Evolutionary conservation across 2,113 vertebrate genomes (phyloP).

Genomic region (Chloebia gouldiae): DNA sequence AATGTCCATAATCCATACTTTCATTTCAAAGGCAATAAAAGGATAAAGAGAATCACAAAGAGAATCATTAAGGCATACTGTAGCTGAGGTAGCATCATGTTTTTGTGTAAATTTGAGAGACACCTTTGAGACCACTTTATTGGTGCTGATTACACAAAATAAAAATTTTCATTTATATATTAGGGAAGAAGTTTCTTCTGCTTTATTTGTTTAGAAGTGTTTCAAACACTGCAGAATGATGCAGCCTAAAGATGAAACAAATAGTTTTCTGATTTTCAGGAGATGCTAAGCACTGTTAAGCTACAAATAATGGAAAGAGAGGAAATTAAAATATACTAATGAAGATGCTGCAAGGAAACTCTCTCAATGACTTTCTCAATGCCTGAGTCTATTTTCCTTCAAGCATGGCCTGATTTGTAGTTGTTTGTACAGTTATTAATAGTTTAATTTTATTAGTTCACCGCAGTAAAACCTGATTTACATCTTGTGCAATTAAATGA

Average conservation of each 20-base stretch:
- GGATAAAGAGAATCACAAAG: not conserved
- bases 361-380: not conserved
- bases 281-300: not conserved
- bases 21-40: not conserved
- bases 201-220: not conserved
- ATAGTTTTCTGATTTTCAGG: not conserved
- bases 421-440: constrained; percentile 52
- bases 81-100: not conserved
- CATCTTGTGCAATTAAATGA: constrained; percentile 44
- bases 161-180: not conserved
- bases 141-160: not conserved
- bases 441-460: constrained; percentile 58
- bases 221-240: not conserved
- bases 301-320: not conserved
- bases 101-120: not conserved
- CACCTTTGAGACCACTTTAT: not conserved
- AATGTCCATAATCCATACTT: not conserved
- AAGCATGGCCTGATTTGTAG: constrained; percentile 1
- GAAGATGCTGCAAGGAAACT: not conserved
- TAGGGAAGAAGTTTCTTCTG: not conserved
- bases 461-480: constrained; percentile 45
- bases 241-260: not conserved
- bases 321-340: not conserved
- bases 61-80: not conserved
- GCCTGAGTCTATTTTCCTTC: constrained; percentile 4